Base-by-base conservation (phyloP, 2,888 invertebrate genomes). In the Elegia similella region DNA sequence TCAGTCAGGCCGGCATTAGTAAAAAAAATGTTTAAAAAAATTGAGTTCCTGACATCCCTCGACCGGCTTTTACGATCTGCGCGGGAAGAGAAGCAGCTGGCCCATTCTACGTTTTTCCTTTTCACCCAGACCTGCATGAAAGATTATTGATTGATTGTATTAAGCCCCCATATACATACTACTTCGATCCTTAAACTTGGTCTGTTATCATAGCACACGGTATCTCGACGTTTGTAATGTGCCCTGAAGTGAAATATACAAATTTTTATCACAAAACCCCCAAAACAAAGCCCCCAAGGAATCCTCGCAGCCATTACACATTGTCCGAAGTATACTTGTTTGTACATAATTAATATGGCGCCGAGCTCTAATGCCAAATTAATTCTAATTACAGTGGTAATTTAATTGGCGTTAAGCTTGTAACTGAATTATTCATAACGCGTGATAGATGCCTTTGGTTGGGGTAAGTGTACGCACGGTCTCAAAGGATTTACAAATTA, bases 351-450 rank as follows among this genome's bases (percentile, higher is more conserved):
- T 57, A 50, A 55, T 58, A 53, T 32, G 17, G 32, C 53, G 32
- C 30, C 42, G 57, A 42, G 53, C 44, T 42, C 56, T 59, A 47
- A 59, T 55, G 54, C 50, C 34, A 44, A 57, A 61, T 61, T 61
- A 61, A 61, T 59, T 56, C 57, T 48, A 44, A 59, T 59, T 59
- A 43, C 29, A 43, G 42, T 10, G 23, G 50, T 59, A 57, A 59
- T 59, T 23, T 55, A 53, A 56, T 61, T 61, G 53, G 29, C 44
- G 48, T 56, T 52, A 47, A 58, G 13, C 44, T n/a, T 13, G 13
- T 57, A 46, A 48, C 16, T 44, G 54, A 55, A 55, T 55, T 55
- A 55, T 44, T 43, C 32, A 32, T 55, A 44, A 46, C 46, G 46
- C 23, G 23, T 46, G 46, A 46, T 46, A 46, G 46, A 44, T 30